phyloP scores from a whole-genome alignment of 2,797 vertebrate species.

The Momotus momota region DNA sequence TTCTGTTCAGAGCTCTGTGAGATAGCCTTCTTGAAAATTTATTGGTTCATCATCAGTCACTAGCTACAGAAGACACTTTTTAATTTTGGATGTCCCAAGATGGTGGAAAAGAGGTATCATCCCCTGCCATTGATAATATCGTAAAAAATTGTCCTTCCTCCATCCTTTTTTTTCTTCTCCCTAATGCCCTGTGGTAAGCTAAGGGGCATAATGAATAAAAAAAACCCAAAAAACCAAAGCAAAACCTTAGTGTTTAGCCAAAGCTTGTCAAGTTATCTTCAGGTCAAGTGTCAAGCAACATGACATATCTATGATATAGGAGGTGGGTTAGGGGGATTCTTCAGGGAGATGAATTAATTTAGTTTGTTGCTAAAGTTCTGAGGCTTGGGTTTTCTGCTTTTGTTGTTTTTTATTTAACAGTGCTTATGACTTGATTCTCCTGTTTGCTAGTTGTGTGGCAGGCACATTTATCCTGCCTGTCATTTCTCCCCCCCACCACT shows the following conservation, averaged over 20 bases:
- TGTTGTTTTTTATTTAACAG: conserved; percentile 27
- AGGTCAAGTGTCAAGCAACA: conserved; percentile 1
- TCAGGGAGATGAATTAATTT: conserved; percentile 19
- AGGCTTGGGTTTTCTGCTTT: background rate
- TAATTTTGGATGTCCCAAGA: background rate
- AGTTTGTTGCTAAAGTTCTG: conserved; percentile 33
- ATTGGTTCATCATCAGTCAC: background rate
- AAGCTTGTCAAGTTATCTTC: background rate
- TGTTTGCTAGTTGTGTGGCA: conserved; percentile 33
- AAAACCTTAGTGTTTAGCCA: background rate
- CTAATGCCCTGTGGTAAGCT: background rate
- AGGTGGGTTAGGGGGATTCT: background rate
- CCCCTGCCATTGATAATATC: background rate
- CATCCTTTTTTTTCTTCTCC: background rate
- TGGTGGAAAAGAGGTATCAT: background rate
- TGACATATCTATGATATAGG: background rate
- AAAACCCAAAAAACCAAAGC: fast-evolving
- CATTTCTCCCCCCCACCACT: background rate
- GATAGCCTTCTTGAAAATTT: background rate
- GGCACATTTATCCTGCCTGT: conserved; percentile 63
- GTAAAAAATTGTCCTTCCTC: background rate
- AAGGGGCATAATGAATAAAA: background rate
- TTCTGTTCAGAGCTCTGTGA: background rate
- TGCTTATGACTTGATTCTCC: conserved; percentile 59
- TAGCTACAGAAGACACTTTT: background rate